A percentile compares a stretch with the other conserved stretches of the same genome.
Conservation (phyloP, 1,140 invertebrate genomes). For the Pectinophora gossypiella region DNA sequence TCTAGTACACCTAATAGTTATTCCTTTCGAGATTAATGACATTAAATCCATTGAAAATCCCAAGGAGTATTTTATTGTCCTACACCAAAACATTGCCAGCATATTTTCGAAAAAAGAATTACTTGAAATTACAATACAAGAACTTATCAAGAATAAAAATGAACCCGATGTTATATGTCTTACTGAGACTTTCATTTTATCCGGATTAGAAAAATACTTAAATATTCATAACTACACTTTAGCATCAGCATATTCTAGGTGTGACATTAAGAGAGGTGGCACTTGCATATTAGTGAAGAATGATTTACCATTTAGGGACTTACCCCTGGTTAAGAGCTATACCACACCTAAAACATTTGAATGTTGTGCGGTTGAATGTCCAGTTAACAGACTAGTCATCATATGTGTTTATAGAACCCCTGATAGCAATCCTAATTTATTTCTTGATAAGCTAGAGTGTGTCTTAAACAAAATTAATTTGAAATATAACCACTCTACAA, state of each 20-base stretch:
- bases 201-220: neutral
- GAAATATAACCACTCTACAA: neutral
- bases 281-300: neutral
- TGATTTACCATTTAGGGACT: neutral
- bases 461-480: neutral
- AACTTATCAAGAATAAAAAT: neutral
- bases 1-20: too few relatives aligned
- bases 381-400: neutral
- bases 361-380: neutral
- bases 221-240: neutral
- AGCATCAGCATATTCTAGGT: neutral
- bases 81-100: conserved; percentile 3
- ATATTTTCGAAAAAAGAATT: conserved; percentile 1
- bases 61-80: neutral
- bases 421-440: neutral
- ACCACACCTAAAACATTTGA: neutral
- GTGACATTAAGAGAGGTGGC: neutral
- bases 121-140: neutral
- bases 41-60: too few relatives aligned
- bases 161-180: conserved; percentile 4
- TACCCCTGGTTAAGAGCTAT: neutral
- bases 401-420: conserved; percentile 6
- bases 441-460: neutral
- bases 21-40: too few relatives aligned
- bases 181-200: neutral